Conservation (phyloP, 2,888 invertebrate species). For the Tenthredo amoena region DNA sequence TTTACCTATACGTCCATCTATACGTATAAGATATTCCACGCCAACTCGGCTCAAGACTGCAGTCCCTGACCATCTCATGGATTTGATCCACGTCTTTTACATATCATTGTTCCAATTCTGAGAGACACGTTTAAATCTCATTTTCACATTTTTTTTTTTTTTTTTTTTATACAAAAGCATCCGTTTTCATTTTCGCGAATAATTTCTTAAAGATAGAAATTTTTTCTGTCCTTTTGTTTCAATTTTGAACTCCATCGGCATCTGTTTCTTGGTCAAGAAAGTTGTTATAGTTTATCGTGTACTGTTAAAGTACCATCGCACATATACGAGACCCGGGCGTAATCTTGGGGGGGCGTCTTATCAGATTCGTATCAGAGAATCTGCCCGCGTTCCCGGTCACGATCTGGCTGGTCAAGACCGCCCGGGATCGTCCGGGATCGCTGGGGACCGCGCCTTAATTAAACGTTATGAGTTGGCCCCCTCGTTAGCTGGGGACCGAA, state of each 20-base stretch:
- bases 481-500: constrained; percentile 70
- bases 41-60: no score
- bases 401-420: constrained; percentile 68
- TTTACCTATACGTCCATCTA: neutral
- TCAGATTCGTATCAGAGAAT: constrained; percentile 76
- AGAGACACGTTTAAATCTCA: no score
- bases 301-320: neutral
- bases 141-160: no score
- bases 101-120: no score
- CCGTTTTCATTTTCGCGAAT: no score
- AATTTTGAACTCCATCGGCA: neutral
- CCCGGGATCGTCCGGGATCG: constrained; percentile 57
- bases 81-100: no score
- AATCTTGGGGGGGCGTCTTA: constrained; percentile 76
- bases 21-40: neutral
- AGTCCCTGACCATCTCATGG: no score
- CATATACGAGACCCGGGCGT: constrained; percentile 58
- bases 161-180: no score
- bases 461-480: constrained; percentile 77
- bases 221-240: neutral
- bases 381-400: constrained; percentile 77
- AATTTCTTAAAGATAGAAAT: no score
- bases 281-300: neutral
- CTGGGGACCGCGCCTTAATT: constrained; percentile 73
- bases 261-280: neutral